Evolutionary conservation across 2,797 vertebrate genomes (phyloP).

Genomic region (Notamacropus eugenii): DNA sequence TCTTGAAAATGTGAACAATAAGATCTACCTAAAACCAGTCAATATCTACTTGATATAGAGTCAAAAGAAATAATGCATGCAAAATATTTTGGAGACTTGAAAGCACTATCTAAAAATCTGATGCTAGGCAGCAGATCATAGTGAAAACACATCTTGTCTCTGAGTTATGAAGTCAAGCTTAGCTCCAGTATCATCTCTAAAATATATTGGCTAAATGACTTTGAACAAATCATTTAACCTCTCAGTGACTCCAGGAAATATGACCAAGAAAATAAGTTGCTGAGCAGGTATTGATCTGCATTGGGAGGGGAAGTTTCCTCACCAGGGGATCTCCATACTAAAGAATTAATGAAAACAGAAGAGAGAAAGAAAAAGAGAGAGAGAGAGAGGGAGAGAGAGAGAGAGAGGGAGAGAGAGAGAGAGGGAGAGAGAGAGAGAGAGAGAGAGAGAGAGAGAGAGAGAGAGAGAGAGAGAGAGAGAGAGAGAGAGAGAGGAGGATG

Average conservation of each 20-base stretch:
- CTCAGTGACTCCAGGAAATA: too few relatives aligned
- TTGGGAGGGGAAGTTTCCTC: background rate
- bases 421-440: too few relatives aligned
- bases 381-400: too few relatives aligned
- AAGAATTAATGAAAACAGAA: background rate
- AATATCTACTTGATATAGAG: background rate
- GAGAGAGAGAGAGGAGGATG: too few relatives aligned
- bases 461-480: too few relatives aligned
- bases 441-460: too few relatives aligned
- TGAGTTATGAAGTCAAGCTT: background rate
- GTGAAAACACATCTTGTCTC: background rate
- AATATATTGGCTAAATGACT: background rate
- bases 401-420: too few relatives aligned
- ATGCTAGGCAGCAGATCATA: background rate
- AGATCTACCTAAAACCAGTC: background rate
- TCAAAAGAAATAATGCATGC: background rate
- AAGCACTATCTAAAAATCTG: background rate
- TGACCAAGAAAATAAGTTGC: too few relatives aligned
- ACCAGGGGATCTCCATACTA: background rate
- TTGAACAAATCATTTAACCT: background rate
- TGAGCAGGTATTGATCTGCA: too few relatives aligned
- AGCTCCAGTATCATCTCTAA: background rate
- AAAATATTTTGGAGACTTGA: background rate
- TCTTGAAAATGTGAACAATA: background rate
- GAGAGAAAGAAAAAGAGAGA: too few relatives aligned